Base-by-base conservation (phyloP, 2,888 invertebrate genomes). In the Oscheius sp. region DNA sequence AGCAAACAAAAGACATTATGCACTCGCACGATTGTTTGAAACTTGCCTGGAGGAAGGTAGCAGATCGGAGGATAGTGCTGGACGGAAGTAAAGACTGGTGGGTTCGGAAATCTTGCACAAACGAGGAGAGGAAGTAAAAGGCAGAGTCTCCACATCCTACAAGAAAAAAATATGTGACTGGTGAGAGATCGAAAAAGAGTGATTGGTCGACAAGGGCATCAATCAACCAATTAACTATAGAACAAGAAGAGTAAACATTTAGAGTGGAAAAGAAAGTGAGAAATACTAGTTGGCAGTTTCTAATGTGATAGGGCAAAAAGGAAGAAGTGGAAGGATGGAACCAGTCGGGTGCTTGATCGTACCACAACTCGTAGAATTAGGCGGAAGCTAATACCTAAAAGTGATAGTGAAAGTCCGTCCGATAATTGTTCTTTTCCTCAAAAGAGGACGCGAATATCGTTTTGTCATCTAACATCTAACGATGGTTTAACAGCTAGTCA, bases 21-120 rank as follows among this genome's bases (percentile, higher is more conserved):
- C 30, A 51, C 3, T 45, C 17, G 50, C 28, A 26, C 38, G 44
- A 47, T 17, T 30, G 12, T 12, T 8, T 20, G 12, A 41, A 22
- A 50, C 64, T 9, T 32, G 74, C 74, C 74, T 57, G 77, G 75
- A 22, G 83, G 83, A 44, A 83, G 65, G 66, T 83, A 83, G 63
- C 83, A 83, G 38, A 81, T 72, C 61, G 78, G 78, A 9, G 83
- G 83, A 68, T 78, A 83, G 50, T 80, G 79, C 44, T 71, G 67
- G 5, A 80, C 76, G 8, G 78, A 73, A 26, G 78, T 74, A 67
- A 83, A 83, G n/a, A 82, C 71, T 2, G 83, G 83, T 14, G 83
- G 82, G 67, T 75, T 77, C n/a, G 83, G 82, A 44, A 66, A 70
- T 41, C 70, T 41, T 17, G 73, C 70, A 36, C 41, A n/a, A n/a